Percentiles rank a stretch among this genome's conserved stretches.
These are phyloP conservation scores for Penaeus japonicus DNA, from an alignment of 1,140 invertebrate genomes.

Conservation along the genomic window DNA sequence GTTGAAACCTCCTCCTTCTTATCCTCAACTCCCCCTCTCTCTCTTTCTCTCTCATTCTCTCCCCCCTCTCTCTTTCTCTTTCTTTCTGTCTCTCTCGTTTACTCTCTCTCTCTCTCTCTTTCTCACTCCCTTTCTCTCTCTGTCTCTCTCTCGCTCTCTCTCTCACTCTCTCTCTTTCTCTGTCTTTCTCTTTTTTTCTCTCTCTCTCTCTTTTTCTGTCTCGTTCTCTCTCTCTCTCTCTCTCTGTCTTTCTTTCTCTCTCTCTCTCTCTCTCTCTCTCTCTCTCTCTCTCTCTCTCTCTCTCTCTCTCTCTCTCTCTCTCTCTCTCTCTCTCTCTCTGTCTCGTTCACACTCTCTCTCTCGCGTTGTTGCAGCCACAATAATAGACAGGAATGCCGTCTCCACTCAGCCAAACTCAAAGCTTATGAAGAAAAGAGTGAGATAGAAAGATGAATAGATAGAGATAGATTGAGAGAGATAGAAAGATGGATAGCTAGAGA, in stretches of 20 bases:
- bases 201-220: neutral
- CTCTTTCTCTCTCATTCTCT: neutral
- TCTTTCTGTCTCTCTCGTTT: neutral
- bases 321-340: neutral
- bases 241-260: neutral
- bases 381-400: too few relatives aligned
- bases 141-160: too few relatives aligned
- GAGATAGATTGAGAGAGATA: neutral
- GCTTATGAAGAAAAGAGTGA: too few relatives aligned
- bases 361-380: neutral
- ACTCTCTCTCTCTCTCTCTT: neutral
- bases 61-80: neutral
- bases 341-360: neutral
- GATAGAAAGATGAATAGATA: neutral
- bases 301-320: slow-evolving; percentile 13
- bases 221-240: neutral
- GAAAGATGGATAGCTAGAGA: neutral
- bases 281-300: neutral
- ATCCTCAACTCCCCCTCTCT: neutral
- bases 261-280: neutral
- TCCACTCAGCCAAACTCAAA: too few relatives aligned
- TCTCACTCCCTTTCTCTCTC: neutral
- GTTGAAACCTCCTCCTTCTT: neutral
- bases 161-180: neutral
- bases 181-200: neutral